These are phyloP conservation scores for Hydrotaea diabolus DNA, from an alignment of 2,888 invertebrate genomes.

Conservation along the genomic window DNA sequence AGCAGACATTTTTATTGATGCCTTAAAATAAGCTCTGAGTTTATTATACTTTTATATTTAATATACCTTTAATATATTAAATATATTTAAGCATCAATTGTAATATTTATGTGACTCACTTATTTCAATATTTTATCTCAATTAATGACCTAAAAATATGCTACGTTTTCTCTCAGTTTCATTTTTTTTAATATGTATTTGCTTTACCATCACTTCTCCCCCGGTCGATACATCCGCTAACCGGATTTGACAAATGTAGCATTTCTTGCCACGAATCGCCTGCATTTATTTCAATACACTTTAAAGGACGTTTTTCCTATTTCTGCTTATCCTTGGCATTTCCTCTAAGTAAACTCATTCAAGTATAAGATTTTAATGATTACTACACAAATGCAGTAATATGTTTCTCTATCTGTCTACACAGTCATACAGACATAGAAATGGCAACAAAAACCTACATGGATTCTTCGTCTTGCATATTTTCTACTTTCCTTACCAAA, in stretches of 20 bases:
- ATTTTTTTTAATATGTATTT: no score
- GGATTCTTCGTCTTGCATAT: slow-evolving; percentile 41
- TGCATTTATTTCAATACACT: slow-evolving; percentile 10
- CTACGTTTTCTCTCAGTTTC: not conserved
- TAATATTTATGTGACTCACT: no score
- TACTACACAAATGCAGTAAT: slow-evolving; percentile 24
- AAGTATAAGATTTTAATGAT: slow-evolving; percentile 60
- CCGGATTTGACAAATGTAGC: not conserved
- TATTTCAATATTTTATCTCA: no score
- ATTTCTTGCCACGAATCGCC: not conserved
- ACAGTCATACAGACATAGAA: not conserved
- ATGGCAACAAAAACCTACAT: not conserved
- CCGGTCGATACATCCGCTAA: no score
- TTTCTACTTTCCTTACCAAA: not conserved
- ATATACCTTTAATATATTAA: no score
- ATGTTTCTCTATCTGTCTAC: slow-evolving; percentile 5
- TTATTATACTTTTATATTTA: no score
- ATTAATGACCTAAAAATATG: not conserved
- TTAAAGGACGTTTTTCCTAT: not conserved
- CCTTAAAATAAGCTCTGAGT: no score
- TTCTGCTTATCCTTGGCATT: slow-evolving; percentile 30
- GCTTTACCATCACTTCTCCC: not conserved
- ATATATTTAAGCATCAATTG: no score
- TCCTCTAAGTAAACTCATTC: slow-evolving; percentile 16
- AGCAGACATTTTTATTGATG: no score